These are phyloP conservation scores for Neotoxoptera formosana DNA, from an alignment of 1,140 invertebrate species.

Conservation along the genomic window DNA sequence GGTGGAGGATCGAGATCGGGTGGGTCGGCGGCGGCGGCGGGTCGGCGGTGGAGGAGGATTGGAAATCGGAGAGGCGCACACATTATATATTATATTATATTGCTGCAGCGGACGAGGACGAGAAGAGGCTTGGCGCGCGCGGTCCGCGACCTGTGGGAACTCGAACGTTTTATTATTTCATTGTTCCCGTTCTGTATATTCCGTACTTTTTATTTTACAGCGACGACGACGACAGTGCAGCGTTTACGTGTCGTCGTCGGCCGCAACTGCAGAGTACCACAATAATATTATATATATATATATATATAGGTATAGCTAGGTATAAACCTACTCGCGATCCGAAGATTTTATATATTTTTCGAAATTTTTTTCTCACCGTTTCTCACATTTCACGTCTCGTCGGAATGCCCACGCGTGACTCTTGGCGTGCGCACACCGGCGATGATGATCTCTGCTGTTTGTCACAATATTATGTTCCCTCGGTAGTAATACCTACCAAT, in stretches of 20 bases:
- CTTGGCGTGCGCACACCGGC: no score
- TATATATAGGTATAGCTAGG: background rate
- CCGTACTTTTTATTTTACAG: background rate
- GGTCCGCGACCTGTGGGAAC: constrained; percentile 48
- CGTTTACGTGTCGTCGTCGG: constrained; percentile 2
- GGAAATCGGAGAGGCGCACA: constrained; percentile 38
- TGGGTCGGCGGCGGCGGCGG: background rate
- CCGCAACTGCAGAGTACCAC: background rate
- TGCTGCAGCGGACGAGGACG: no score
- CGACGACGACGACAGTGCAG: background rate
- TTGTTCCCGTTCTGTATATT: constrained; percentile 50
- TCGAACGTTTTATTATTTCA: constrained; percentile 57
- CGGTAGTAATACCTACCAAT: background rate
- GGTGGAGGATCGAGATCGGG: background rate
- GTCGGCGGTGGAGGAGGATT: background rate
- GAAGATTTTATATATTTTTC: background rate
- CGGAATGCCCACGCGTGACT: constrained; percentile 15
- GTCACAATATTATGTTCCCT: background rate
- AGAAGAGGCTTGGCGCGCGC: background rate
- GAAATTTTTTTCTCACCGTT: background rate
- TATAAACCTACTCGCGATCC: background rate
- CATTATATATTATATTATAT: background rate
- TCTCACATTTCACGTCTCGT: background rate
- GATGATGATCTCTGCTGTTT: background rate
- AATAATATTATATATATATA: background rate